Conservation (phyloP, 92 coral and sea anemone genomes). For the Palythoa grandiflora region DNA sequence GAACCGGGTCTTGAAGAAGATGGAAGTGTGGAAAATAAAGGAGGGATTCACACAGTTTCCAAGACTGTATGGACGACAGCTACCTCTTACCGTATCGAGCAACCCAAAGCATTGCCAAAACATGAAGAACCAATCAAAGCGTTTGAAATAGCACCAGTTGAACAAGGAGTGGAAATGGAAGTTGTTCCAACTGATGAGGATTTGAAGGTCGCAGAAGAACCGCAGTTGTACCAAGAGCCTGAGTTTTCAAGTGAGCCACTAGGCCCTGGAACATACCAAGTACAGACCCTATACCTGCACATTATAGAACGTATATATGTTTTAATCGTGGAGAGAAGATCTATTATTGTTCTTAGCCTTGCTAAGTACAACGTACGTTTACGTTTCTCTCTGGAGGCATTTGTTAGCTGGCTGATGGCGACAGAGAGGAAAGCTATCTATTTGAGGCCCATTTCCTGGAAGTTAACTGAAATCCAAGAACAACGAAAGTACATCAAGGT, state of each 20-base stretch:
- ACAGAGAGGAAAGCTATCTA: conserved; percentile 76
- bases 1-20: not conserved
- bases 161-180: conserved; percentile 29
- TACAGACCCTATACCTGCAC: conserved; percentile 68
- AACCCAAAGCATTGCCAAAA: not conserved
- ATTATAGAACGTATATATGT: conserved; percentile 86
- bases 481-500: conserved; percentile 88
- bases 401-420: conserved; percentile 88
- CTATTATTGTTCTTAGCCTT: conserved; percentile 74
- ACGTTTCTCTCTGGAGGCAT: conserved; percentile 80
- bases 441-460: conserved; percentile 88
- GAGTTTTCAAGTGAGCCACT: conserved; percentile 26
- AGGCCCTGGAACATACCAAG: conserved; percentile 50
- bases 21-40: not conserved
- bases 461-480: conserved; percentile 66
- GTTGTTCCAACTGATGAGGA: conserved; percentile 32
- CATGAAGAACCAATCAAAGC: conserved; percentile 8
- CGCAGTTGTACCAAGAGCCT: conserved; percentile 47
- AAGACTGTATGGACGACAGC: conserved; percentile 33
- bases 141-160: conserved; percentile 30
- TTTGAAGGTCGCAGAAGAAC: conserved; percentile 43
- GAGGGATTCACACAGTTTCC: conserved; percentile 22
- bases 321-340: conserved; percentile 80
- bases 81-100: conserved; percentile 18
- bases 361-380: conserved; percentile 74